Base-by-base conservation (phyloP, 2,113 vertebrate genomes). In the Tympanuchus pallidicinctus region DNA sequence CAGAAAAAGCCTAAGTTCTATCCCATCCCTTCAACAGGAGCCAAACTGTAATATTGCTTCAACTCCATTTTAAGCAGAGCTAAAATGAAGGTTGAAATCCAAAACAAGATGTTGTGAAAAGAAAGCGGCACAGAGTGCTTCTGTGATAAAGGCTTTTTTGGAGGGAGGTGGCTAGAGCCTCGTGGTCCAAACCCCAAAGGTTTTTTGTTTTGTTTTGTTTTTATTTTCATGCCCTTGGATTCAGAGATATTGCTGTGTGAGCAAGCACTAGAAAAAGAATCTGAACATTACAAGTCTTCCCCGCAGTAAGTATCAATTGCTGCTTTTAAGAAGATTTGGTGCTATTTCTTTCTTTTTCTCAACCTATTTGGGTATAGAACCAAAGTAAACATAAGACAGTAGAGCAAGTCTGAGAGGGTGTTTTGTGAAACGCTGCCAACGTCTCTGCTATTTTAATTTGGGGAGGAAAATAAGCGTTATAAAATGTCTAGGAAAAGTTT, bases 141-240 rank as follows among this genome's bases (percentile, higher is more conserved):
- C 73, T 86, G 43, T 61, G 92, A 95, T 92, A 95, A 93, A 91
- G 76, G 65, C 61, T 96, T 90, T 88, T 69, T 90, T 73, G 82
- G 86, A 95, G 90, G 96, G 93, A 95, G 90, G 95, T 91, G 94
- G 93, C 88, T 90, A 83, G 67, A 94, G 88, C 81, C 93, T 91
- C 63, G 11, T 81, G 85, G 89, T 93, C 76, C 91, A 97, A 96
- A 94, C 76, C 90, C 88, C 72, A 69, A 71, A 94, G 89, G 76
- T 15, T 61, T 79, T 85, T 48, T 34, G 61, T 40, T 60, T 60
- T 60, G 57, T 13, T 60, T 64, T 64, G 61, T 40, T 64, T 64
- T 64, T 40, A 64, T 83, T 93, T 96, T 94, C 80, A 92, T 79
- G 92, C 82, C 96, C 92, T 87, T 96, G 90, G 93, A 94, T 90